Base-by-base conservation (phyloP, 2,888 invertebrate species). In the Zygothrica quintamaculata region DNA sequence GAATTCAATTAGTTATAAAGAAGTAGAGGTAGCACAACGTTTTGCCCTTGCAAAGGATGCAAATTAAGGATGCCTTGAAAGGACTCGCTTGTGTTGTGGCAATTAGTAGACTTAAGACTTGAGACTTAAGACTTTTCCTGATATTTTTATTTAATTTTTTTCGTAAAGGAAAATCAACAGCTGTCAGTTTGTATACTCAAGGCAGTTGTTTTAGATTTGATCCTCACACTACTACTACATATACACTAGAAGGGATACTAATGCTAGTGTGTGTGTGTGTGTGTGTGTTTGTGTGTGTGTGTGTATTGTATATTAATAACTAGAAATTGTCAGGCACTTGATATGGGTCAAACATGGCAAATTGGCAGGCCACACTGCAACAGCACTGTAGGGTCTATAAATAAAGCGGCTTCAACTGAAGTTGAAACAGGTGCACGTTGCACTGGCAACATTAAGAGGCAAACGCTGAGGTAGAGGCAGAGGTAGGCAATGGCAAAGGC, bases 271-370 rank as follows among this genome's bases (percentile, higher is more conserved):
- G n/a, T n/a, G n/a, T n/a, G n/a, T n/a, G n/a, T n/a, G n/a, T n/a
- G n/a, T n/a, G n/a, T n/a, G n/a, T n/a, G n/a, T n/a, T n/a, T n/a
- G 34, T 9, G 29, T 33, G 22, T n/a, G 39, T 36, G 16, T 36
- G 44, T 51, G 37, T 12, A 44, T 22, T 26, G 26, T 56, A 65
- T 79, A 84, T 84, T 84, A 76, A 79, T 79, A 81, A 80, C 80
- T 64, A 58, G 58, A 84, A 77, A 79, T 81, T 82, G 85, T 82
- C 84, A 82, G 67, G 67, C 68, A 69, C 66, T 67, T 76, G 75
- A 84, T 80, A 78, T 80, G 84, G 84, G 80, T 80, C 80, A 76
- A 77, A 76, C 58, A 76, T 76, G 76, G 74, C 81, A 58, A 65
- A 66, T 39, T 58, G 51, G 39, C 62, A 67, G 58, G 25, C 37